Percentiles rank a stretch among this genome's conserved stretches.
Evolutionary conservation across 2,113 vertebrate species (phyloP).

Genomic region (Neotoma lepida): DNA sequence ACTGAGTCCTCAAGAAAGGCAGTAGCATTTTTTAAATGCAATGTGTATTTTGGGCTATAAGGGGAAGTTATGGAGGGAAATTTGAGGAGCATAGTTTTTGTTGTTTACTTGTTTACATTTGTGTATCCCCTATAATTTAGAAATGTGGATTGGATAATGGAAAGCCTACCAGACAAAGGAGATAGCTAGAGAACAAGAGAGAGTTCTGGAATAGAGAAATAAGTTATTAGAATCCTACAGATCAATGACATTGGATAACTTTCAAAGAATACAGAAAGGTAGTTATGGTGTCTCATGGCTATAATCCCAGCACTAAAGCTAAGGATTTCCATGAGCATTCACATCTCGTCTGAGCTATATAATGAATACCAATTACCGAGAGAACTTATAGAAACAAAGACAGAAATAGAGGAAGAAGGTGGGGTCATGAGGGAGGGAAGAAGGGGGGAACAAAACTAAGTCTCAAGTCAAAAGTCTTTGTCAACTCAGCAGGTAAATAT

Average conservation of each 20-base stretch:
- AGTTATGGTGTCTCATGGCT: not conserved
- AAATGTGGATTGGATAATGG: not conserved
- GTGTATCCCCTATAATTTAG: not conserved
- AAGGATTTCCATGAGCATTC: not conserved
- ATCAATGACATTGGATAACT: not conserved
- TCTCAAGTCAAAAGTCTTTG: not conserved
- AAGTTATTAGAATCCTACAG: not conserved
- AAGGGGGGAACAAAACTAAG: not conserved
- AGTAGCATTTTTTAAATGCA: not conserved
- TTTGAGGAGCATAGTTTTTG: not conserved
- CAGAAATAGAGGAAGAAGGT: not conserved
- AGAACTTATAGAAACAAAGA: not conserved
- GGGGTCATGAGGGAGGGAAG: too few relatives aligned
- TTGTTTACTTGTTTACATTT: constrained; percentile 1
- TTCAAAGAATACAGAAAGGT: not conserved
- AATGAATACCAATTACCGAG: not conserved
- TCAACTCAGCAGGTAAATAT: not conserved
- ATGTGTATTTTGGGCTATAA: not conserved
- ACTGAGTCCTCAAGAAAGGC: not conserved
- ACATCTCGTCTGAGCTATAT: not conserved
- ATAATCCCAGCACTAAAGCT: not conserved
- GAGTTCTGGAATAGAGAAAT: not conserved
- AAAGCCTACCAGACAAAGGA: not conserved
- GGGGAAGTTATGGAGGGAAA: not conserved
- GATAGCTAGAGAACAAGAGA: not conserved